phyloP scores from a whole-genome alignment of 2,888 invertebrate genomes.

The Aleiodes alternator region DNA sequence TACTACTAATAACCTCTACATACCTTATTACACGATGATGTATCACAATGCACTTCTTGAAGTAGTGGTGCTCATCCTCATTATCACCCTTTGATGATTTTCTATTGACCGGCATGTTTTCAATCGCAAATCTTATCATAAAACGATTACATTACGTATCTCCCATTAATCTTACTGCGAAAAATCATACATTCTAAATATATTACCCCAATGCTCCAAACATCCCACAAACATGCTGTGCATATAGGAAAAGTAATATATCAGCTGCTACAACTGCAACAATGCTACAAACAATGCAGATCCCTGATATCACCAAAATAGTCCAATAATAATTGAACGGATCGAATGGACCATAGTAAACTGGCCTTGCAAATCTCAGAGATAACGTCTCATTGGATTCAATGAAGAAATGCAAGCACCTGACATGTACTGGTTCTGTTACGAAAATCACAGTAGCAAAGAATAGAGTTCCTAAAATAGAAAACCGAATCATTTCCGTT shows the following conservation, averaged over 20 bases:
- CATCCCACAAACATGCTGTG: conserved; percentile 42
- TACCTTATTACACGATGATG: conserved; percentile 2
- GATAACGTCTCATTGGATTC: neutral
- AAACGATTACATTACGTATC: neutral
- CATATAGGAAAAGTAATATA: conserved; percentile 31
- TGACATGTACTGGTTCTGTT: conserved; percentile 21
- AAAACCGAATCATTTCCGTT: neutral
- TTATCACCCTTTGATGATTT: neutral
- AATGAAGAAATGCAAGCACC: neutral
- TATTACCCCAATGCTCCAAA: conserved; percentile 42
- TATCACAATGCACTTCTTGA: neutral
- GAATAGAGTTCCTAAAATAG: neutral
- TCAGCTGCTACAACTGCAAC: conserved; percentile 24
- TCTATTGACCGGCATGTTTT: conserved; percentile 5
- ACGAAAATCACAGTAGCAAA: neutral
- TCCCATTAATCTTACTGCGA: neutral
- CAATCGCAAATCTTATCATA: conserved; percentile 2
- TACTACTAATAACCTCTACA: neutral
- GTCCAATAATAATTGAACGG: conserved; percentile 10
- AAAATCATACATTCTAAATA: neutral
- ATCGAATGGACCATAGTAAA: conserved; percentile 12
- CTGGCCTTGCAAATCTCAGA: conserved; percentile 6
- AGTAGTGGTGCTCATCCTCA: neutral
- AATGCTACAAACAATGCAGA: conserved; percentile 1
- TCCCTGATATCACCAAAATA: neutral